phyloP scores from a whole-genome alignment of 2,113 vertebrate genomes.

The Mola mola region DNA sequence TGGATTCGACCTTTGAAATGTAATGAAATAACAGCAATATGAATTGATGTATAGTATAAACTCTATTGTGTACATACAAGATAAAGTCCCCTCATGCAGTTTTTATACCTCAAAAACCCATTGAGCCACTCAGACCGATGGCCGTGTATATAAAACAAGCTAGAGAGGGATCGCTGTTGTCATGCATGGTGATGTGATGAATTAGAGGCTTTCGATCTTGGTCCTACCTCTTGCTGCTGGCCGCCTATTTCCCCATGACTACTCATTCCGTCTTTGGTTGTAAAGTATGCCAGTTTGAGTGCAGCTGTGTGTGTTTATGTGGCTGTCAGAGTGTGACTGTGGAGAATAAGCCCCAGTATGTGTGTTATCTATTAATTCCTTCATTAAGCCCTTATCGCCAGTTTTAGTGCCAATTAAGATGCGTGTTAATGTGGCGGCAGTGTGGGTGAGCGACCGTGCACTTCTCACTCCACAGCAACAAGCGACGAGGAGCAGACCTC shows the following conservation, averaged over 20 bases:
- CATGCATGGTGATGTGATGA: conserved; percentile 42
- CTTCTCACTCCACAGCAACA: conserved; percentile 62
- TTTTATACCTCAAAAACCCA: conserved; percentile 12
- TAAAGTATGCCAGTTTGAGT: conserved; percentile 54
- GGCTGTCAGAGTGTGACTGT: conserved; percentile 65
- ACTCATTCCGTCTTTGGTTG: conserved; percentile 30
- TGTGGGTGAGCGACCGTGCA: conserved; percentile 62
- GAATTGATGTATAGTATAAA: too few relatives aligned
- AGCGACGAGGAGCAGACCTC: conserved; percentile 44
- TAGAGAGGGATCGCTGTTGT: conserved; percentile 37
- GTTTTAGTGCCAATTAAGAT: conserved; percentile 84
- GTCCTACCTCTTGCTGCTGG: conserved; percentile 42
- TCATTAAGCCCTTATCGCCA: conserved; percentile 82
- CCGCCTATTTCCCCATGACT: conserved; percentile 37
- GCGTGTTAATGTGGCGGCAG: conserved; percentile 75
- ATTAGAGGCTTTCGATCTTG: conserved; percentile 38
- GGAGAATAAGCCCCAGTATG: conserved; percentile 68
- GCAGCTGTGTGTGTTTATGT: conserved; percentile 57
- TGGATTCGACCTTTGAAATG: too few relatives aligned
- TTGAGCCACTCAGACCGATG: conserved; percentile 17
- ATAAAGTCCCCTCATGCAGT: neutral
- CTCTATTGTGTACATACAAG: neutral
- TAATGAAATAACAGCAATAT: too few relatives aligned
- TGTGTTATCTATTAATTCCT: conserved; percentile 82
- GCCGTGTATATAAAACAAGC: neutral